A percentile compares a stretch with the other conserved stretches of the same genome.
Evolutionary conservation across 2,113 vertebrate genomes (phyloP).

Genomic region (Corythornis cristatus): DNA sequence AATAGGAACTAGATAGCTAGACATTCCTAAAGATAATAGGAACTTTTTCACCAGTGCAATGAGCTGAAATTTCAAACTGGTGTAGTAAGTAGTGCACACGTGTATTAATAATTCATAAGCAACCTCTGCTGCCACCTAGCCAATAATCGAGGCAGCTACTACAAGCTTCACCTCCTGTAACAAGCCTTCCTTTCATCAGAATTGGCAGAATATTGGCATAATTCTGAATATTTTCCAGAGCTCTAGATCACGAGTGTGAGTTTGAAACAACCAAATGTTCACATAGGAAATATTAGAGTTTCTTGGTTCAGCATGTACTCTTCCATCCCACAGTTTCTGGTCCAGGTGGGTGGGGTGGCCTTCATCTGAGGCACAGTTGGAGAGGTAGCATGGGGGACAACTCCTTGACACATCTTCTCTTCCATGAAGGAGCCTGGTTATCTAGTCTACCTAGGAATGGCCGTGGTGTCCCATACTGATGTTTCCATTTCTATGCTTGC

Average conservation of each 20-base stretch:
- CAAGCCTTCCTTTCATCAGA: neutral
- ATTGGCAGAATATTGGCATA: neutral
- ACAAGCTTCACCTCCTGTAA: neutral
- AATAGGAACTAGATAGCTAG: neutral
- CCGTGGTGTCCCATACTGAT: neutral
- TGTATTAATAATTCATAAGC: neutral
- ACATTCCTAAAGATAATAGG: neutral
- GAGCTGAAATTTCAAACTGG: neutral
- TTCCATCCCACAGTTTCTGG: neutral
- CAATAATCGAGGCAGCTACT: neutral
- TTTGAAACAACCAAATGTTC: neutral
- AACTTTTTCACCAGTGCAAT: neutral
- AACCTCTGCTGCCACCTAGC: conserved; percentile 41
- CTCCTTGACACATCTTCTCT: neutral
- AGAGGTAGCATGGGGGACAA: neutral
- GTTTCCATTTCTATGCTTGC: neutral
- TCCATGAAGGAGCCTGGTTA: neutral
- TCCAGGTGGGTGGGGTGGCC: neutral
- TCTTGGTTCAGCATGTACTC: neutral
- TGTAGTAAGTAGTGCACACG: neutral
- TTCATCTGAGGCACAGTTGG: neutral
- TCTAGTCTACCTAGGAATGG: neutral
- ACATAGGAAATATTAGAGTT: neutral
- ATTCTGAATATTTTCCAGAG: neutral
- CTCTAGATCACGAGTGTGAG: neutral